phyloP scores from a whole-genome alignment of 2,888 invertebrate species.

The Tenthredo amoena region DNA sequence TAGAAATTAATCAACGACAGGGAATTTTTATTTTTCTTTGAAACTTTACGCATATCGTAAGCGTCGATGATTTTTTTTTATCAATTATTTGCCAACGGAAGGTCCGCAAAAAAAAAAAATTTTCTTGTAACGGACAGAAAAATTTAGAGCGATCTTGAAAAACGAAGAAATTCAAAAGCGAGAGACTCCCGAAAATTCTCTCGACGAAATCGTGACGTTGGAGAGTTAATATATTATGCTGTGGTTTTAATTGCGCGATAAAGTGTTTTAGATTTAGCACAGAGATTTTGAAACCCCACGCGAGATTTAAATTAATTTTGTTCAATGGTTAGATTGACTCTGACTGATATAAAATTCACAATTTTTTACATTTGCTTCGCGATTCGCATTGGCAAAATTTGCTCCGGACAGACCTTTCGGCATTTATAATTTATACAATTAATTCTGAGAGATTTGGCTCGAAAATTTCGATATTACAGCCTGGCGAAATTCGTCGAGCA shows the following conservation, averaged over 20 bases:
- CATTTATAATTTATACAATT: background rate
- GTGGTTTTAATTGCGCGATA: constrained; percentile 17
- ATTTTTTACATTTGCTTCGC: background rate
- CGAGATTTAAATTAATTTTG: constrained; percentile 50
- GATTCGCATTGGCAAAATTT: background rate
- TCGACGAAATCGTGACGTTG: background rate
- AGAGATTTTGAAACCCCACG: constrained; percentile 21
- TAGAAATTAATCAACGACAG: no score
- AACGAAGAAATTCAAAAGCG: background rate
- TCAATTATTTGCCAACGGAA: background rate
- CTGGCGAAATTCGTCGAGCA: background rate
- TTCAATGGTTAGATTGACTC: constrained; percentile 28
- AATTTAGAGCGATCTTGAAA: background rate
- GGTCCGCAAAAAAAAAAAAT: background rate
- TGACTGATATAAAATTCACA: background rate
- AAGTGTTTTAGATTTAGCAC: constrained; percentile 49
- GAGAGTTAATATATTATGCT: background rate
- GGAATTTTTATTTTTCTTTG: background rate
- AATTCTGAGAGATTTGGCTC: background rate
- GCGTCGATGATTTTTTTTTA: background rate
- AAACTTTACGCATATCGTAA: no score
- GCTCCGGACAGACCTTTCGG: background rate
- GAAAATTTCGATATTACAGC: background rate
- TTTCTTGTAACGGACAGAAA: background rate
- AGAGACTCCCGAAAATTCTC: background rate